Conservation (phyloP, 2,113 vertebrate species). For the Pteruthius melanotis region DNA sequence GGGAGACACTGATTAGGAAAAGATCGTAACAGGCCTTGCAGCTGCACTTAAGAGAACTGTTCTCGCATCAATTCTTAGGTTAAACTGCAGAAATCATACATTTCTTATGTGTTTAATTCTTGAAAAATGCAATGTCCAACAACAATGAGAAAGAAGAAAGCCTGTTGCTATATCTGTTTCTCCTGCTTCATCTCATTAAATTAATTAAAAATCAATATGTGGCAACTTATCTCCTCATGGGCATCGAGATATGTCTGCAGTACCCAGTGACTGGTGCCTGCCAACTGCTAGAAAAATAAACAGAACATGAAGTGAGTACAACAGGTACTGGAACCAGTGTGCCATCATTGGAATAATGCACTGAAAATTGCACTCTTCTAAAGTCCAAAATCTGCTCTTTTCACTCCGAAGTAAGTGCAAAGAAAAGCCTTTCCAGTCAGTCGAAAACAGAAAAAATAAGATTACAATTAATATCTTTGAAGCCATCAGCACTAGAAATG, state of each 20-base stretch:
- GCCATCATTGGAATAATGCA: neutral
- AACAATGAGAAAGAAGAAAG: neutral
- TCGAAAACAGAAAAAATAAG: neutral
- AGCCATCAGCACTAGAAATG: neutral
- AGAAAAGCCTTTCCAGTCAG: neutral
- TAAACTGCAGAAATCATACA: neutral
- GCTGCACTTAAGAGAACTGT: neutral
- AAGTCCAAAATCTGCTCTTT: neutral
- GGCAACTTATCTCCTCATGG: neutral
- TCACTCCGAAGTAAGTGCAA: neutral
- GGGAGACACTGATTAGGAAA: neutral
- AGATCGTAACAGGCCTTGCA: neutral
- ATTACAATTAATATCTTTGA: neutral
- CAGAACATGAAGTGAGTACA: neutral
- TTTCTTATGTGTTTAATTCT: neutral
- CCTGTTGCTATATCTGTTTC: neutral
- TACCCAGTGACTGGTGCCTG: neutral
- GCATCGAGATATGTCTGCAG: neutral
- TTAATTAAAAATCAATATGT: neutral
- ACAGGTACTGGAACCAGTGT: neutral
- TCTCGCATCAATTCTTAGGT: neutral
- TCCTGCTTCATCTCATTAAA: neutral
- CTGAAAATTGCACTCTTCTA: neutral
- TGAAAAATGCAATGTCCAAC: neutral
- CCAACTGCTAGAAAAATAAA: neutral